Conservation (phyloP, 2,888 invertebrate genomes). For the Sisyra terminalis region DNA sequence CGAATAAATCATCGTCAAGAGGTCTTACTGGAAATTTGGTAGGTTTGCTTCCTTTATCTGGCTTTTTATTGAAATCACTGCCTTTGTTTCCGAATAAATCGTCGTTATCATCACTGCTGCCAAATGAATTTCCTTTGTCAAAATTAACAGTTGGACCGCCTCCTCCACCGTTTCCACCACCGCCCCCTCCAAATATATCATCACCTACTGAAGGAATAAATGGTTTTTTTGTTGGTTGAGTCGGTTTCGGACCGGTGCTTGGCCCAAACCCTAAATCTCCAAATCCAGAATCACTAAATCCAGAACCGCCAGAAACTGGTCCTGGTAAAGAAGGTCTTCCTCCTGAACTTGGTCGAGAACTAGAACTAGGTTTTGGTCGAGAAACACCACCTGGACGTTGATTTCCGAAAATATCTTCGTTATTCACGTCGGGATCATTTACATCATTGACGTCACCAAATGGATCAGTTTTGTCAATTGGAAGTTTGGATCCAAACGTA, state of each 20-base stretch:
- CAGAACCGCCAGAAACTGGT: slow-evolving; percentile 7
- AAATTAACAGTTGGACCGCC: slow-evolving; percentile 1
- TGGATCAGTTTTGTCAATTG: neutral
- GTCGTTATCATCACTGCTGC: slow-evolving; percentile 11
- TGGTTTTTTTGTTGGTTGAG: slow-evolving; percentile 4
- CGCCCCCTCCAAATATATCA: slow-evolving; percentile 21
- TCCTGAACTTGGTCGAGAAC: neutral
- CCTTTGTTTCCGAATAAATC: slow-evolving; percentile 14
- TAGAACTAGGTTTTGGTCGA: neutral
- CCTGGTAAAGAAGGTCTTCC: slow-evolving; percentile 9
- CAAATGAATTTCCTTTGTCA: neutral
- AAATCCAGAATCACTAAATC: slow-evolving; percentile 9
- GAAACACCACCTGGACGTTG: slow-evolving; percentile 3
- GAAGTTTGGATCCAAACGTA: neutral
- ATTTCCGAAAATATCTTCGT: neutral
- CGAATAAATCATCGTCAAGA: neutral
- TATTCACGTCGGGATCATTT: neutral
- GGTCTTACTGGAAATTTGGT: neutral
- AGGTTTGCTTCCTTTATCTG: slow-evolving; percentile 5
- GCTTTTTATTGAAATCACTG: slow-evolving; percentile 1
- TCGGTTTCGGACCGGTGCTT: slow-evolving; percentile 3
- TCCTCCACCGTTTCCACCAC: slow-evolving; percentile 17
- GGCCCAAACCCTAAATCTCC: slow-evolving; percentile 3
- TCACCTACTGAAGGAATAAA: slow-evolving; percentile 7
- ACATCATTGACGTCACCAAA: neutral